A percentile compares a stretch with the other conserved stretches of the same genome.
Conservation (phyloP, 2,888 invertebrate species). For the Sipunculus nudus region DNA sequence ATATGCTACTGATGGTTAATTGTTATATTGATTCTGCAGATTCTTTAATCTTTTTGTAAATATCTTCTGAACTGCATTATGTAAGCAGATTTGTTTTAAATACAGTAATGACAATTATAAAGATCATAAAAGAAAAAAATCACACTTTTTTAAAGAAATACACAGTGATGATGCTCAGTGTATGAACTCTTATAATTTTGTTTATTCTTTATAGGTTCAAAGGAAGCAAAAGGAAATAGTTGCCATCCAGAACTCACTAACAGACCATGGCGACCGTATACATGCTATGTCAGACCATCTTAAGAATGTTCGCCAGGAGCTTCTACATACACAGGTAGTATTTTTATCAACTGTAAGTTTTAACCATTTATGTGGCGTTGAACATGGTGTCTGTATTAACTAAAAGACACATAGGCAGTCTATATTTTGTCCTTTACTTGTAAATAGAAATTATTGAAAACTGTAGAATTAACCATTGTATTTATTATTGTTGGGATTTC, state of each 20-base stretch:
- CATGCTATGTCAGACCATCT: conserved; percentile 63
- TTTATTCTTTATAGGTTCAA: conserved; percentile 49
- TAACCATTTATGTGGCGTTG: neutral
- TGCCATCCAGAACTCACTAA: conserved; percentile 50
- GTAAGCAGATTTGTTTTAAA: too few relatives aligned
- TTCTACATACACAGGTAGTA: conserved; percentile 62
- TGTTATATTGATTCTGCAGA: too few relatives aligned
- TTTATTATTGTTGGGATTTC: too few relatives aligned
- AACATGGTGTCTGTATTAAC: neutral
- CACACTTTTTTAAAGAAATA: neutral
- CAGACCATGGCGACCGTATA: conserved; percentile 60
- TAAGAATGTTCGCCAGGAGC: conserved; percentile 65
- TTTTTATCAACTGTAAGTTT: neutral
- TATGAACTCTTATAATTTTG: neutral
- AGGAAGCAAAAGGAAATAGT: conserved; percentile 54
- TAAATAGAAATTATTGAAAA: too few relatives aligned
- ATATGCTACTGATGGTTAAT: too few relatives aligned
- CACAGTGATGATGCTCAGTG: neutral
- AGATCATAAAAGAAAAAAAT: too few relatives aligned
- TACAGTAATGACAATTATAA: too few relatives aligned
- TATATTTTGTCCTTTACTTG: too few relatives aligned
- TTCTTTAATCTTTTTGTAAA: too few relatives aligned
- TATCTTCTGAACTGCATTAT: too few relatives aligned
- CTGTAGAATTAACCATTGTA: too few relatives aligned
- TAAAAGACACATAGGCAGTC: too few relatives aligned